Percentiles rank a stretch among this genome's conserved stretches.
phyloP scores from a whole-genome alignment of 1,140 invertebrate species.

The Campoletis sonorensis region DNA sequence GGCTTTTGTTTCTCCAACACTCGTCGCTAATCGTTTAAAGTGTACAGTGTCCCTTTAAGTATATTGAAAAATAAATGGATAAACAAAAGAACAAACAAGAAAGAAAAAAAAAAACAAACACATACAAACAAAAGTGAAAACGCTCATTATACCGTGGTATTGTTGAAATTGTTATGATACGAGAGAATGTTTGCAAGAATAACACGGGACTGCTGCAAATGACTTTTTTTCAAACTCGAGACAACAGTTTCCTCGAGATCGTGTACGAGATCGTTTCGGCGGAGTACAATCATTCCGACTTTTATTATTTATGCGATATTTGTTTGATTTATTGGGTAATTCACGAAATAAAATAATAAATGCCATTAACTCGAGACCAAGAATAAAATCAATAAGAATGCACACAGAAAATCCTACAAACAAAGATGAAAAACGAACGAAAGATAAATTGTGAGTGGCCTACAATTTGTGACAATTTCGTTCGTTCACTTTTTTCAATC shows the following conservation, averaged over 20 bases:
- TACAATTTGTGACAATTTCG: neutral
- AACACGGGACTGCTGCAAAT: neutral
- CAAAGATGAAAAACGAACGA: neutral
- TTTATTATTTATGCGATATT: neutral
- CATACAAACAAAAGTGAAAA: conserved; percentile 33
- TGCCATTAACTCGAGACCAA: conserved; percentile 26
- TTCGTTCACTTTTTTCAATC: neutral
- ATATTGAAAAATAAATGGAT: conserved; percentile 25
- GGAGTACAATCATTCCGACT: conserved; percentile 36
- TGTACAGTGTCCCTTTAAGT: conserved; percentile 43
- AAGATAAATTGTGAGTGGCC: neutral
- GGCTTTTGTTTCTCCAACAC: conserved; percentile 15
- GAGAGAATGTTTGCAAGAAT: conserved; percentile 15
- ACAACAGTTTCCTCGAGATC: neutral
- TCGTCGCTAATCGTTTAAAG: conserved; percentile 27
- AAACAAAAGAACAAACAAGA: neutral
- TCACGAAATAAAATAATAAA: conserved; percentile 16
- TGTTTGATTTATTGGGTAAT: neutral
- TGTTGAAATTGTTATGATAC: conserved; percentile 30
- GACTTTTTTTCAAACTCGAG: neutral
- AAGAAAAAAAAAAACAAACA: conserved; percentile 10
- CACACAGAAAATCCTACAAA: too few relatives aligned
- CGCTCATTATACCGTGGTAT: conserved; percentile 32
- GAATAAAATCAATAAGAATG: neutral
- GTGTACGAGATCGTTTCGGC: conserved; percentile 23